Evolutionary conservation across 1,140 invertebrate species (phyloP).

Genomic region (Drosophila arawakana): DNA sequence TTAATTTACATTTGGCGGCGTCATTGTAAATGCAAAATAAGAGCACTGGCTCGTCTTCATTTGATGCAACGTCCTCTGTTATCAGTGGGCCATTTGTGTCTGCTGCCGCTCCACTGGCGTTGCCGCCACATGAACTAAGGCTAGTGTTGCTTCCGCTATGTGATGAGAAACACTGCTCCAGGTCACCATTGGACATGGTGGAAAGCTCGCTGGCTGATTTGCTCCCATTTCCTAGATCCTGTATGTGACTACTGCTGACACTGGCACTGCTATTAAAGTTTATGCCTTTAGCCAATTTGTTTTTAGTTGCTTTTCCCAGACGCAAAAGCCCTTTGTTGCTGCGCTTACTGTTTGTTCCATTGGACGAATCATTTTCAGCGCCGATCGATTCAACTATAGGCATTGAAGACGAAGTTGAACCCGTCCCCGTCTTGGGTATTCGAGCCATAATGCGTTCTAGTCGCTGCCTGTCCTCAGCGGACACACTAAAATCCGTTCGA

Average conservation of each 20-base stretch:
- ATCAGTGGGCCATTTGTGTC: background rate
- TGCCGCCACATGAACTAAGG: slow-evolving; percentile 60
- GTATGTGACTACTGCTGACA: background rate
- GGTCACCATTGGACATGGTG: slow-evolving; percentile 41
- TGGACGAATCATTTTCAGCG: background rate
- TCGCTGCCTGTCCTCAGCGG: slow-evolving; percentile 69
- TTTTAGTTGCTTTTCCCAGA: slow-evolving; percentile 79
- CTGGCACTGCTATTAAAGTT: slow-evolving; percentile 61
- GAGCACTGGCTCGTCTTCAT: slow-evolving; percentile 60
- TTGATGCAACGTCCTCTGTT: background rate
- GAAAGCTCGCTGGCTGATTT: slow-evolving; percentile 35
- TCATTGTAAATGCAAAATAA: slow-evolving; percentile 78
- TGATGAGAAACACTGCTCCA: slow-evolving; percentile 62
- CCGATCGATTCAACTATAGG: slow-evolving; percentile 4
- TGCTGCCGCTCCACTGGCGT: background rate
- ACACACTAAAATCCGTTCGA: slow-evolving; percentile 68
- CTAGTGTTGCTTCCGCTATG: slow-evolving; percentile 74
- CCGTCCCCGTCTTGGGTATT: slow-evolving; percentile 52
- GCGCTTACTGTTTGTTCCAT: slow-evolving; percentile 48
- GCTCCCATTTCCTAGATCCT: slow-evolving; percentile 18
- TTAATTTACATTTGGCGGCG: slow-evolving; percentile 73
- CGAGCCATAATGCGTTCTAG: slow-evolving; percentile 70
- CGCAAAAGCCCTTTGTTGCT: slow-evolving; percentile 72
- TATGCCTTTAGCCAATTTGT: slow-evolving; percentile 79
- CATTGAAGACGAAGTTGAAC: background rate